Conservation (phyloP, 1,140 invertebrate genomes). For the Heterodera schachtii region DNA sequence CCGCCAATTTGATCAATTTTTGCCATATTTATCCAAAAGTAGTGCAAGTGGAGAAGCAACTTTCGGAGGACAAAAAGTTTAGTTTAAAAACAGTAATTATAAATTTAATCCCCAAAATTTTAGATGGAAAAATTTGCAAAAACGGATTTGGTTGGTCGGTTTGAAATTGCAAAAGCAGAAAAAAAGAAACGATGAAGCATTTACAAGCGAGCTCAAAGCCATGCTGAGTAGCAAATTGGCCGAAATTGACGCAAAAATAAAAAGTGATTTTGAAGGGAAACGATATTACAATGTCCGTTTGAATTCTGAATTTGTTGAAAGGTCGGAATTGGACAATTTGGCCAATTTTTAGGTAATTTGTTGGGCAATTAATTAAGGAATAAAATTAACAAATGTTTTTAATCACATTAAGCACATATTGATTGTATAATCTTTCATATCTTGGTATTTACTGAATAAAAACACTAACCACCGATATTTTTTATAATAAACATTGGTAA, state of each 20-base stretch:
- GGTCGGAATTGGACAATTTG: background rate
- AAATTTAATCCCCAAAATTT: background rate
- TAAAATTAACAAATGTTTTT: too few relatives aligned
- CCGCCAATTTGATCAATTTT: background rate
- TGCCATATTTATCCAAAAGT: background rate
- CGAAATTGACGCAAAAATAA: background rate
- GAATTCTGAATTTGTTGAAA: background rate
- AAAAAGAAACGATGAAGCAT: background rate
- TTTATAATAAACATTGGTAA: too few relatives aligned
- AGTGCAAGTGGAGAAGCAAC: background rate
- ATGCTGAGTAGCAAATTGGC: background rate
- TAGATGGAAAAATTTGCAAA: background rate
- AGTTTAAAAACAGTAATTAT: background rate
- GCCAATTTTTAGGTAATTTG: too few relatives aligned
- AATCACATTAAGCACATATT: too few relatives aligned
- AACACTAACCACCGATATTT: too few relatives aligned
- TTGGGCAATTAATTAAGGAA: too few relatives aligned
- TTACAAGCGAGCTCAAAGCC: background rate
- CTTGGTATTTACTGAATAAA: too few relatives aligned
- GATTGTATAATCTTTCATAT: too few relatives aligned
- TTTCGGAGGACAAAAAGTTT: background rate
- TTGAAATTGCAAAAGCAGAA: background rate
- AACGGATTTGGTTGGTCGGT: background rate
- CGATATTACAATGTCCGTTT: background rate
- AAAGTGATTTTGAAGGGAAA: background rate